Base-by-base conservation (phyloP, 2,113 vertebrate species). In the Engystomops pustulosus region DNA sequence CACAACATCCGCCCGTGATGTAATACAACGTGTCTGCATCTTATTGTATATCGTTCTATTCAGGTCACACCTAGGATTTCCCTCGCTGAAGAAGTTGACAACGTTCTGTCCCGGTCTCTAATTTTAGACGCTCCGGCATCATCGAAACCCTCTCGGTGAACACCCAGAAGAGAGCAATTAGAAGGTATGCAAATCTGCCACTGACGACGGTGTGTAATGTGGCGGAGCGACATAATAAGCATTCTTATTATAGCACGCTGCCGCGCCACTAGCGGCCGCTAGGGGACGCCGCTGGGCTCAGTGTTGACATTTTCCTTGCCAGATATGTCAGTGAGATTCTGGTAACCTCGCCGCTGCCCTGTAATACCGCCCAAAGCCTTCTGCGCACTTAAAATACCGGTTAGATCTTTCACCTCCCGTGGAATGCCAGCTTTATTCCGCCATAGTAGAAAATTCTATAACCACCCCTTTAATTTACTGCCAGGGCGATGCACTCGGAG, bases 261-360 rank as follows among this genome's bases (percentile, higher is more conserved):
- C 32, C 14, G 49, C 30, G n/a, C 23, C n/a, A 34, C 62, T 0
- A 12, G 49, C 4, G 25, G 45, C 74, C 82, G 44, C 60, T 68
- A 78, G 82, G 74, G 23, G 82, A 8, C 82, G 32, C n/a, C 20
- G 32, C 6, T 32, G 62, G 70, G 82, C 34, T 9, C 82, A 78
- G 38, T 84, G 82, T 84, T 84, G 82, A 69, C 74, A 84, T 69
- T 84, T 78, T 84, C 68, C 17, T 53, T 84, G 82, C 82, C 82
- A 84, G 82, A 45, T 55, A 76, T 62, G 58, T 77, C 81, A 84
- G 32, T 55, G 74, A 32, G 23, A 78, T 84, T 53, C 27, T 53
- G 44, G 53, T 65, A 55, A 58, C 71, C 82, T 78, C 55, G 11
- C 47, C 6, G 72, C 20, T 80, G 45, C 62, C 79, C 65, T 49